Percentiles rank a stretch among this genome's conserved stretches.
phyloP scores from a whole-genome alignment of 1,140 invertebrate genomes.

The fruit fly (Drosophila melanogaster) region Release_6_plus_ISO1_MT NT_033779.5:17862501-17863000 shows the following conservation, averaged over 20 bases:
- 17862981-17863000: too few relatives aligned
- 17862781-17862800: conserved; percentile 33
- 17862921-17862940: background rate
- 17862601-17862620: conserved; percentile 83
- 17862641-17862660: conserved; percentile 41
- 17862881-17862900: conserved; percentile 28
- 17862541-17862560: background rate
- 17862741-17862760: conserved; percentile 18
- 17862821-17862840: conserved; percentile 49
- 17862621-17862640: conserved; percentile 58
- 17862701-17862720: conserved; percentile 21
- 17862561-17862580: conserved; percentile 19
- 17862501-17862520: conserved; percentile 27
- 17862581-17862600: conserved; percentile 65
- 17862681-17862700: conserved; percentile 68
- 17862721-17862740: conserved; percentile 15
- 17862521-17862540: conserved; percentile 6
- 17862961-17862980: too few relatives aligned
- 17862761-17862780: conserved; percentile 49
- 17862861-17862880: conserved; percentile 14
- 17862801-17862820: conserved; percentile 49
- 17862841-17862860: conserved; percentile 29
- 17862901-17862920: conserved; percentile 3
- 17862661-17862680: conserved; percentile 37
- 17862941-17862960: background rate